Percentiles rank a stretch among this genome's conserved stretches.
Conservation (phyloP, 2,113 vertebrate genomes). For the Pelecanus crispus region DNA sequence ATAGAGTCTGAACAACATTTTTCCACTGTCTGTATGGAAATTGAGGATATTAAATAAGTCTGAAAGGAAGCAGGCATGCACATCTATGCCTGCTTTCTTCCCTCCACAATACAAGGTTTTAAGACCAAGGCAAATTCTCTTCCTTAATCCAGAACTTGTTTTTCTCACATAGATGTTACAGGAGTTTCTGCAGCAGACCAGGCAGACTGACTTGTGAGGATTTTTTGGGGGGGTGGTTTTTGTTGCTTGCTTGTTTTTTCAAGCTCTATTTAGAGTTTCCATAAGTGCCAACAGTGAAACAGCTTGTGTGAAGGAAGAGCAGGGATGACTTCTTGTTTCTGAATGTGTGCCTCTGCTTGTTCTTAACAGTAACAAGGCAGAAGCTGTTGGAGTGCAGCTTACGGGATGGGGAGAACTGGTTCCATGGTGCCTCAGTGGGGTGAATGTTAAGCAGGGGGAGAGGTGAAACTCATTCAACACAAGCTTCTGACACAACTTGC, state of each 20-base stretch:
- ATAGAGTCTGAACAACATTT: not conserved
- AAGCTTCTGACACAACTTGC: not conserved
- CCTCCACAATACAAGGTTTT: not conserved
- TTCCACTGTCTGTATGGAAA: not conserved
- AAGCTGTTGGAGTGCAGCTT: not conserved
- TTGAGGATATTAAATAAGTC: not conserved
- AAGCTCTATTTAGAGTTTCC: not conserved
- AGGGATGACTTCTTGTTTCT: not conserved
- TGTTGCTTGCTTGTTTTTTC: not conserved
- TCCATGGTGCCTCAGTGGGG: not conserved
- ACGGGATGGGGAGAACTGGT: not conserved
- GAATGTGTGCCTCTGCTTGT: rapidly evolving
- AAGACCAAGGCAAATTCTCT: not conserved
- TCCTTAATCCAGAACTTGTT: not conserved
- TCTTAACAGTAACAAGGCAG: not conserved
- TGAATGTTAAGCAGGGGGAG: not conserved
- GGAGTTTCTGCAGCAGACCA: not conserved
- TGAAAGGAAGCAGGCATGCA: not conserved
- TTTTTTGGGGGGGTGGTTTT: not conserved
- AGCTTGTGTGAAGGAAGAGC: not conserved
- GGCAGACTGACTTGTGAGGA: not conserved
- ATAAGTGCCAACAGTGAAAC: not conserved
- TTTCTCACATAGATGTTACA: not conserved
- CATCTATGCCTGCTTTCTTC: not conserved
- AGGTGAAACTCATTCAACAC: not conserved